A percentile compares a stretch with the other conserved stretches of the same genome.
phyloP scores from a whole-genome alignment of 2,888 invertebrate genomes.

The Automeris io region DNA sequence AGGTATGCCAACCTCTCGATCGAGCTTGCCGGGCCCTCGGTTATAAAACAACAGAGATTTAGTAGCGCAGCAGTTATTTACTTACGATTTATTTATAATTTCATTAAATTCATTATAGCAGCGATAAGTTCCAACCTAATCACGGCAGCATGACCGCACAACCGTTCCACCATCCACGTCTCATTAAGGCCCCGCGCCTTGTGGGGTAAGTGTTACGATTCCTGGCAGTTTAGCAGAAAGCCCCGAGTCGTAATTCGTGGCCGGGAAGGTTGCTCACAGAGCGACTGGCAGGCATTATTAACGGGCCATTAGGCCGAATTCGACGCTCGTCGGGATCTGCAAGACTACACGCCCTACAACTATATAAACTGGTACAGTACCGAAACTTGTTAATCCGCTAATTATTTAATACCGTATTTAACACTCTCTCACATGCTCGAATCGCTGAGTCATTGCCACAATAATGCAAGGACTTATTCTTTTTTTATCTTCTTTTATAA shows the following conservation, averaged over 20 bases:
- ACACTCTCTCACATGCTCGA: neutral
- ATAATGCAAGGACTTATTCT: too few relatives aligned
- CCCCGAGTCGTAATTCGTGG: slow-evolving; percentile 55
- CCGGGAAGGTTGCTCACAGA: slow-evolving; percentile 52
- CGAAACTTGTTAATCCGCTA: slow-evolving; percentile 28
- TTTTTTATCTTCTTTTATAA: too few relatives aligned
- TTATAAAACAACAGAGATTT: too few relatives aligned
- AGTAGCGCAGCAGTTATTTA: too few relatives aligned
- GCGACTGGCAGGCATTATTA: slow-evolving; percentile 61
- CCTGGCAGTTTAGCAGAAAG: slow-evolving; percentile 53
- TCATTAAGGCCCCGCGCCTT: slow-evolving; percentile 38
- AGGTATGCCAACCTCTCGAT: too few relatives aligned
- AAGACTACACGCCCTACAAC: slow-evolving; percentile 24
- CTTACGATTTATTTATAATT: too few relatives aligned
- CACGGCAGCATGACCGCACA: slow-evolving; percentile 33
- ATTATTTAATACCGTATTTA: slow-evolving; percentile 20
- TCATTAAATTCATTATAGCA: too few relatives aligned
- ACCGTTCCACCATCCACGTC: slow-evolving; percentile 29
- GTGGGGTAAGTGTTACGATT: slow-evolving; percentile 39
- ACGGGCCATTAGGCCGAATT: slow-evolving; percentile 64
- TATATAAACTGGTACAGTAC: slow-evolving; percentile 13
- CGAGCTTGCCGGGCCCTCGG: too few relatives aligned
- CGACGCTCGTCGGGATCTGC: slow-evolving; percentile 43
- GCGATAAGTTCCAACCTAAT: slow-evolving; percentile 24
- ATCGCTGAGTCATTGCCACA: too few relatives aligned